Conservation (phyloP, 2,888 invertebrate species). For the Dolichopus griseipennis region DNA sequence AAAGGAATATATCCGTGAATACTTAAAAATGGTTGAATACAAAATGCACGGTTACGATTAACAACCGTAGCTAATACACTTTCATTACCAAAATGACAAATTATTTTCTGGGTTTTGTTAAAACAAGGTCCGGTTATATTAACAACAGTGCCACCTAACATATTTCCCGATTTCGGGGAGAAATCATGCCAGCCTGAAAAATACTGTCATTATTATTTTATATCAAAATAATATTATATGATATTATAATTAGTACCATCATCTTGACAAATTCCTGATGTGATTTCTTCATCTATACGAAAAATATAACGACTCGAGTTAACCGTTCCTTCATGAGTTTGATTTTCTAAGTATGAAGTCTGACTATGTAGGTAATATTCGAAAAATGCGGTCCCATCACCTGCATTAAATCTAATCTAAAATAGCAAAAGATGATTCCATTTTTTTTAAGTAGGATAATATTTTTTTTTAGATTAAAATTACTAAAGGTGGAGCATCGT, state of each 20-base stretch:
- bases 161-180: slow-evolving; percentile 88
- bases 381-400: slow-evolving; percentile 75
- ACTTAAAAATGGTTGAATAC: slow-evolving; percentile 77
- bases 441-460: too few relatives aligned
- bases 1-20: slow-evolving; percentile 84
- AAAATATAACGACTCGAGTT: slow-evolving; percentile 84
- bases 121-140: slow-evolving; percentile 97
- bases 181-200: too few relatives aligned
- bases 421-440: not conserved
- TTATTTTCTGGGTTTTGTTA: slow-evolving; percentile 61
- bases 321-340: slow-evolving; percentile 69
- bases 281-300: slow-evolving; percentile 81
- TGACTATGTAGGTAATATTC: slow-evolving; percentile 81
- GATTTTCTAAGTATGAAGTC: slow-evolving; percentile 64
- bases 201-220: too few relatives aligned
- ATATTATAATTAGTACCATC: slow-evolving; percentile 41
- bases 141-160: slow-evolving; percentile 93
- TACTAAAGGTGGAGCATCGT: slow-evolving; percentile 72
- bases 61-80: slow-evolving; percentile 68
- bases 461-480: slow-evolving; percentile 34
- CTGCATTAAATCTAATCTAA: slow-evolving; percentile 85
- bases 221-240: too few relatives aligned
- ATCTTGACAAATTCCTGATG: slow-evolving; percentile 78
- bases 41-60: slow-evolving; percentile 74
- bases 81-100: slow-evolving; percentile 76